Base-by-base conservation (phyloP, 2,888 invertebrate genomes). In the Harpalus rubripes region DNA sequence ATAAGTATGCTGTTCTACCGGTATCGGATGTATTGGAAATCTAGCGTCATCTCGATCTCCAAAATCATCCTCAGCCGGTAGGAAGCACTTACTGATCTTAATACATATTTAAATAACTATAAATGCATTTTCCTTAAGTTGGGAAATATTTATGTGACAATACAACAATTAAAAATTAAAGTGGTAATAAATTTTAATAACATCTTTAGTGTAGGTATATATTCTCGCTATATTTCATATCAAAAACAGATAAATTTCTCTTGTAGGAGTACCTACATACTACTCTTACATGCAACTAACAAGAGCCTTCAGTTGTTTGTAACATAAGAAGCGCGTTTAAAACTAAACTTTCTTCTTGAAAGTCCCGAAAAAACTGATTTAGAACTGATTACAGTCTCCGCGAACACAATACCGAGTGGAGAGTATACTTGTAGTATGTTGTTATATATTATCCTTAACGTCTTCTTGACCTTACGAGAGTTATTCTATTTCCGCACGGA, bases 301-400 rank as follows among this genome's bases (percentile, higher is more conserved):
- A 18, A 59, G 7, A 59, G 59, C 59, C 59, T 15, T 15, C 59
- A 18, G 16, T 63, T 22, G 10, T 63, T 12, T 26, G 12, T 63
- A 12, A 10, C 18, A 63, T 63, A 63, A 63, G 18, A 22, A 63
- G 18, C 63, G 22, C 59, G 59, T 16, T 63, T 63, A 22, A 22
- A 18, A 63, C 22, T 26, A 10, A 63, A 63, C 63, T 63, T 63
- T 63, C 63, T 22, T 63, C 63, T 63, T 22, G 59, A 59, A 6
- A 15, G 15, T 15, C 7, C 63, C 63, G 63, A 63, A 63, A 63
- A 63, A 63, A 63, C 12, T 63, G 63, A 63, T 63, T 63, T 26
- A 16, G 26, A 61, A 22, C 63, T 63, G 63, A 63, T 63, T 63
- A 63, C 63, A 63, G 22, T 22, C 7, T 10, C 18, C 22, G 18